Base-by-base conservation (phyloP, 2,113 vertebrate species). In the Thalassoma bifasciatum region DNA sequence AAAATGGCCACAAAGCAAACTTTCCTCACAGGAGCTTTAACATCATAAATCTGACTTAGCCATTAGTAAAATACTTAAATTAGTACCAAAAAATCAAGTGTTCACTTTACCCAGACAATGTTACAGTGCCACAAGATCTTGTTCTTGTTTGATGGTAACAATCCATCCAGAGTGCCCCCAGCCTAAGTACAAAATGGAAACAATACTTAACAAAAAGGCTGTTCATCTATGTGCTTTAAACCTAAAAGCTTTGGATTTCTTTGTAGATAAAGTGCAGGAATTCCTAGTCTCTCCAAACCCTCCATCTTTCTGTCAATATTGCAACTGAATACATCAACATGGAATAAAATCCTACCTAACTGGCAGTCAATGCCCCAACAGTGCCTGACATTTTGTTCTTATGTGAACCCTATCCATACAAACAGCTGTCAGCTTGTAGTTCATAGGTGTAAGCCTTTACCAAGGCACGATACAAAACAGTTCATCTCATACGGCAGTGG, bases 201-300 rank as follows among this genome's bases (percentile, higher is more conserved):
- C n/a, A 19, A 50, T 51, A 68, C 54, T 56, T 26, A 52, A 46
- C 70, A 50, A 10, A 26, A 14, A 47, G 23, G 30, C 34, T 50
- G 52, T 21, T 16, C 51, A 37, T 69, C 37, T 57, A 66, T n/a
- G 13, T 22, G 12, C 64, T 67, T 66, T 13, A 64, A 83, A 58
- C 72, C 49, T 60, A 50, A 74, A 84, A 78, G 61, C 51, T 26
- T 76, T 85, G 69, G 71, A 77, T 38, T 26, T 75, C 46, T 65
- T 78, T 80, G 61, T 80, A 83, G 68, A 87, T 94, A 93, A 93
- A 94, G 93, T 94, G 92, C 92, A 91, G 89, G 80, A 90, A 90
- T 84, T 69, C 73, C 72, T 74, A 86, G 49, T 87, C 50, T 81
- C 54, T 81, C 70, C 51, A 42, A n/a, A n/a, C 57, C 64, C 30